Base-by-base conservation (phyloP, 2,113 vertebrate genomes). In the Leiothrix lutea region DNA sequence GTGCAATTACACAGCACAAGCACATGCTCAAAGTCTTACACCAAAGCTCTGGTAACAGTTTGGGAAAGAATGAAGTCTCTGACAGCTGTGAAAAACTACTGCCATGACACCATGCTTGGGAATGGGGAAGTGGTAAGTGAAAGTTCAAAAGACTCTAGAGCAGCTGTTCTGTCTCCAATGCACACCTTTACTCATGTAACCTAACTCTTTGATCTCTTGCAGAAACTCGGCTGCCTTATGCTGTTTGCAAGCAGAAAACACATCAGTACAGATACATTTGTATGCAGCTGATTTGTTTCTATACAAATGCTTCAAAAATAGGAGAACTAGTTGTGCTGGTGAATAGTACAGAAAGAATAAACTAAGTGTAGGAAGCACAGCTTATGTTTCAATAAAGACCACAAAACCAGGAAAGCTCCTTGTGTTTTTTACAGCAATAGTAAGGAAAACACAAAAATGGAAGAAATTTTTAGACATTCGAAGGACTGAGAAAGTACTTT, bases 61-160 rank as follows among this genome's bases (percentile, higher is more conserved):
- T 67, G 15, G 51, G 58, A 66, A 69, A 81, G 36, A 90, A 80
- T 3, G 6, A 6, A 57, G 38, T 47, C 58, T 86, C 70, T 61
- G 67, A 93, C 42, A 42, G 71, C 61, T 81, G 38, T 35, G 57
- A 57, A 84, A 93, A 82, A 64, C 40, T 74, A 53, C 40, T 93
- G 42, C 69, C 53, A 5, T 11, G 54, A 58, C 33, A 57, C 22
- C 8, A 1, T 29, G 62, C 26, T 60, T 86, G 35, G 62, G 51
- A 83, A 83, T 22, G 40, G 31, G 56, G 42, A 90, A 90, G 47
- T 36, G 35, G 56, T 28, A 93, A 93, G 85, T 16, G 14, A 56
- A 88, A 93, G 72, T 93, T 96, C 88, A 93, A 90, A 95, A 95
- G 79, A 61, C 36, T 45, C 45, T 28, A 28, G 36, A 96, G 75